Base-by-base conservation (phyloP, 2,888 invertebrate genomes). In the Lypha dubia region DNA sequence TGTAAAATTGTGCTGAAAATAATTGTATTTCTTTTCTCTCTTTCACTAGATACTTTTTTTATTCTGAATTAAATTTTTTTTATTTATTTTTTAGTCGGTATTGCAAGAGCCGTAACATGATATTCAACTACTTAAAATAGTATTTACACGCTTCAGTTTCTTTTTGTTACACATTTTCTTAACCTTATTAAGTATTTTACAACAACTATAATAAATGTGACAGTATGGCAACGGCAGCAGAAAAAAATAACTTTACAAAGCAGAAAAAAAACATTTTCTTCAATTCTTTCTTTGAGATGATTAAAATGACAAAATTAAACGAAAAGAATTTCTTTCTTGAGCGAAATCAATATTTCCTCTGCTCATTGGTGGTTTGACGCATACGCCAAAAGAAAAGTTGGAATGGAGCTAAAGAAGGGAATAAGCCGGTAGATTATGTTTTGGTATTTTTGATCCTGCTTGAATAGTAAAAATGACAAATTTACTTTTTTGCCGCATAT, bases 121-220 rank as follows among this genome's bases (percentile, higher is more conserved):
- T 84, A 84, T 71, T 53, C 67, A 46, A 76, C 68, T 81, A 70
- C 77, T 74, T 81, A 70, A 77, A 84, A 84, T 79, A 81, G 81
- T 77, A 81, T 84, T 84, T 84, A 84, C 81, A 81, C 84, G 81
- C 84, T 84, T 84, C 70, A 81, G 81, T 84, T 79, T 81, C 63
- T 77, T 79, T 81, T 65, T 74, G 73, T 81, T 80, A 62, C 73
- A 77, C 73, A 84, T 81, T 84, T 81, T 81, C 76, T 79, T 84
- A 84, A 81, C 68, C 84, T 81, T 84, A 84, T 84, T 84, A 81
- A 79, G 84, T 75, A 70, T 81, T 81, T 84, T 70, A 56, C 60
- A 77, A 58, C 60, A 83, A 71, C 53, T 17, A 65, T 8, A 20
- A 63, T 15, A 51, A 41, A 17, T 44, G 63, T n/a, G 17, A 20